phyloP scores from a whole-genome alignment of 92 coral and sea anemone species.

The Palythoa heliodiscus region DNA sequence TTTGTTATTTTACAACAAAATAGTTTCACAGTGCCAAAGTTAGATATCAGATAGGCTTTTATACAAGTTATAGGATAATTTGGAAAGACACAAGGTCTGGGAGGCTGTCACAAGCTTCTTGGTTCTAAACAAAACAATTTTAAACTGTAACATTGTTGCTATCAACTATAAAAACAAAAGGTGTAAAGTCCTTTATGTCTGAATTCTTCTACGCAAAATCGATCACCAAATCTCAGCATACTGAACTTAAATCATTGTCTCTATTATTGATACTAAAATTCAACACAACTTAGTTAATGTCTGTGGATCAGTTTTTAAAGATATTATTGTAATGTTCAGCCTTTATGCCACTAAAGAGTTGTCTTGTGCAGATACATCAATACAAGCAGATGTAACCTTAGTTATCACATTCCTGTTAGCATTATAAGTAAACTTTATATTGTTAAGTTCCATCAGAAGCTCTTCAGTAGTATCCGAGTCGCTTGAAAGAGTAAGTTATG shows the following conservation, averaged over 20 bases:
- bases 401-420: constrained; percentile 49
- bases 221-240: constrained; percentile 4
- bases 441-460: constrained; percentile 47
- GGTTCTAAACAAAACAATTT: constrained; percentile 13
- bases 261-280: constrained; percentile 15
- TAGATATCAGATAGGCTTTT: too few species aligned
- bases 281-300: constrained; percentile 6
- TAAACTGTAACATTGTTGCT: constrained; percentile 13
- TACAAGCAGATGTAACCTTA: constrained; percentile 30
- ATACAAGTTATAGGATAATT: too few species aligned
- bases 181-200: constrained; percentile 4
- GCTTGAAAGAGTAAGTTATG: constrained; percentile 40
- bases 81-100: constrained; percentile 10
- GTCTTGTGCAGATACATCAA: background rate
- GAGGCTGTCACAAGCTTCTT: background rate
- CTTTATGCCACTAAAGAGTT: constrained; percentile 16
- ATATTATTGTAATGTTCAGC: too few species aligned
- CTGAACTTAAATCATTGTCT: constrained; percentile 2
- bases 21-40: too few species aligned
- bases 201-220: background rate
- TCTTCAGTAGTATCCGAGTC: constrained; percentile 58
- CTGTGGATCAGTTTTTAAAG: constrained; percentile 28
- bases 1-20: too few species aligned
- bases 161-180: constrained; percentile 10
- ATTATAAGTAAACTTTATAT: constrained; percentile 55